These are phyloP conservation scores for Atta texana DNA, from an alignment of 1,140 invertebrate species.

Conservation along the genomic window DNA sequence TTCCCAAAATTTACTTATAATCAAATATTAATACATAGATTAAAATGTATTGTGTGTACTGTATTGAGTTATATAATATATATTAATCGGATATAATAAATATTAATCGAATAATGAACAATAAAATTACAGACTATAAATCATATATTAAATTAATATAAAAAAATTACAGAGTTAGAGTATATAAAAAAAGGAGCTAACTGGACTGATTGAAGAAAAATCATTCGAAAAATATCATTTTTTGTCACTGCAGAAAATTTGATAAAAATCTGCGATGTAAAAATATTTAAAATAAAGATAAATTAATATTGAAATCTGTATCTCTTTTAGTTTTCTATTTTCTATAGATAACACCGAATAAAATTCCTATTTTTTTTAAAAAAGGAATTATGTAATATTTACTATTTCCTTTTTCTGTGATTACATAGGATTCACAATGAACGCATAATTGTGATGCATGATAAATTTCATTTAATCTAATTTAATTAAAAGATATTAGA, in stretches of 20 bases:
- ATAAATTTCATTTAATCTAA: not conserved
- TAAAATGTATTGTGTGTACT: not conserved
- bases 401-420: not conserved
- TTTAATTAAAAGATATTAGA: not conserved
- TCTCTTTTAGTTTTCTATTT: not conserved
- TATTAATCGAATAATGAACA: not conserved
- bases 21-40: constrained; percentile 36
- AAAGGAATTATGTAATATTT: not conserved
- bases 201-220: not conserved
- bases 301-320: not conserved
- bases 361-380: not conserved
- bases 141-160: too few relatives aligned
- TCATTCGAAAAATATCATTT: not conserved
- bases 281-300: constrained; percentile 7
- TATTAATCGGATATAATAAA: not conserved
- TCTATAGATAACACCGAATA: not conserved
- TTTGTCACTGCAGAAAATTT: not conserved
- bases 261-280: not conserved
- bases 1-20: not conserved
- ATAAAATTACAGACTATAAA: not conserved
- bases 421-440: not conserved
- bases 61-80: not conserved
- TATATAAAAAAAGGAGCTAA: not conserved
- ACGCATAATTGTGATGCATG: not conserved
- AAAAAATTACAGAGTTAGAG: too few relatives aligned